Percentiles rank a stretch among this genome's conserved stretches.
Conservation (phyloP, 2,113 vertebrate species). For the Entosphenus tridentatus region DNA sequence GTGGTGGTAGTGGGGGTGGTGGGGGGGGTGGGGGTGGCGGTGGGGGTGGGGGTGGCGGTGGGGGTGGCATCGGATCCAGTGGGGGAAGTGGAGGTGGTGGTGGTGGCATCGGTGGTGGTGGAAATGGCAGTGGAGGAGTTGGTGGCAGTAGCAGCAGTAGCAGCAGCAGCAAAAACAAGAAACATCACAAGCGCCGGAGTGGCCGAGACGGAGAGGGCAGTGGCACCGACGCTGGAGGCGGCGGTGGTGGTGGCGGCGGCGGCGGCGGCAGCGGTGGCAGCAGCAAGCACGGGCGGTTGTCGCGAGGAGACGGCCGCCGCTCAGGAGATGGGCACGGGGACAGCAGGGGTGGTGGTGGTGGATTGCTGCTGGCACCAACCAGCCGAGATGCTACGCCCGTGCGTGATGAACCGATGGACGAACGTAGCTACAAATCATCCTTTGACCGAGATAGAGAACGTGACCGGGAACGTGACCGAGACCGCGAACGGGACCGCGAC, state of each 20-base stretch:
- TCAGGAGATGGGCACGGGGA: neutral
- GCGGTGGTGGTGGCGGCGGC: neutral
- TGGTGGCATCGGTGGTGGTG: neutral
- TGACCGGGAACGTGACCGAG: no score
- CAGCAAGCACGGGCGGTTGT: no score
- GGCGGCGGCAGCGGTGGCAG: no score
- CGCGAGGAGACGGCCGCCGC: neutral
- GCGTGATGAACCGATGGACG: constrained; percentile 84
- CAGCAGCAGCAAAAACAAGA: constrained; percentile 3
- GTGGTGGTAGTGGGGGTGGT: neutral
- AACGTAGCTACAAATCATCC: constrained; percentile 10
- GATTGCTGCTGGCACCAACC: constrained; percentile 24
- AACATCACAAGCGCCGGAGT: constrained; percentile 1
- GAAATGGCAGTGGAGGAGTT: constrained; percentile 2
- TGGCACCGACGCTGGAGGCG: neutral
- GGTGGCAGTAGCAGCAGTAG: neutral
- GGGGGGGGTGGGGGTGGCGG: neutral
- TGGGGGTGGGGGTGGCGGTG: neutral
- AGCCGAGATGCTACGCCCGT: constrained; percentile 74
- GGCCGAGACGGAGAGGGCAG: neutral
- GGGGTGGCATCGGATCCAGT: neutral
- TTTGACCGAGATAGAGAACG: neutral
- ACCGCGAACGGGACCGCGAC: no score
- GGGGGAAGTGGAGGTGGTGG: neutral
- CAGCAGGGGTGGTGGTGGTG: constrained; percentile 26